A percentile compares a stretch with the other conserved stretches of the same genome.
phyloP scores from a whole-genome alignment of 2,888 invertebrate genomes.

The Lymantria monacha region DNA sequence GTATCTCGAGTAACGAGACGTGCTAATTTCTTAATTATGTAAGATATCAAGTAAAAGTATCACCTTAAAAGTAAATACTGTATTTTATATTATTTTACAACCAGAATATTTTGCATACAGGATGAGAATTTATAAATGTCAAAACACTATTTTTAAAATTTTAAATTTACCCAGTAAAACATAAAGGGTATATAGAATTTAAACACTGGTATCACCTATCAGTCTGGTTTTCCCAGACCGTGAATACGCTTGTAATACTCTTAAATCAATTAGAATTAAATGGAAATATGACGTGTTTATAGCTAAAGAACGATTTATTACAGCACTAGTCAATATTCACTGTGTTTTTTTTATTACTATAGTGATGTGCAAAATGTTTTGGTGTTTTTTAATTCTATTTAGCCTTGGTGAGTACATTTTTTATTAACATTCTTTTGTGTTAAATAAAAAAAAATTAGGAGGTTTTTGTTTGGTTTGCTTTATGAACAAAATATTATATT shows the following conservation, averaged over 20 bases:
- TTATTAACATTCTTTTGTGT: neutral
- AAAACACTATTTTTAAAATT: no score
- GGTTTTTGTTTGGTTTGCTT: no score
- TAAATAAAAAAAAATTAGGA: no score
- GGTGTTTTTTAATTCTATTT: neutral
- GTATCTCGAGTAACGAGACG: no score
- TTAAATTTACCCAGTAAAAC: no score
- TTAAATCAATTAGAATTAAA: neutral
- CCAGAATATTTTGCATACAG: no score
- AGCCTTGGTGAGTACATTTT: neutral
- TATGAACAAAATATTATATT: no score
- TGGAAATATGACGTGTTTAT: neutral
- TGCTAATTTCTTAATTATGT: no score
- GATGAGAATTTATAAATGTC: no score
- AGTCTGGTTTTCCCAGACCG: neutral
- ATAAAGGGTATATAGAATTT: neutral
- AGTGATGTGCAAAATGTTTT: neutral
- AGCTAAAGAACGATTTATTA: neutral
- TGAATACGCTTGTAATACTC: neutral
- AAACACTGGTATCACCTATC: neutral
- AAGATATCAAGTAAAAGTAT: no score
- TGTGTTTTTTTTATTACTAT: neutral
- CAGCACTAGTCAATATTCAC: neutral
- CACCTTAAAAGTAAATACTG: no score
- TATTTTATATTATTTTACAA: no score